A percentile compares a stretch with the other conserved stretches of the same genome.
These are phyloP conservation scores for Spea bombifrons DNA, from an alignment of 2,113 vertebrate genomes.

Conservation along the genomic window DNA sequence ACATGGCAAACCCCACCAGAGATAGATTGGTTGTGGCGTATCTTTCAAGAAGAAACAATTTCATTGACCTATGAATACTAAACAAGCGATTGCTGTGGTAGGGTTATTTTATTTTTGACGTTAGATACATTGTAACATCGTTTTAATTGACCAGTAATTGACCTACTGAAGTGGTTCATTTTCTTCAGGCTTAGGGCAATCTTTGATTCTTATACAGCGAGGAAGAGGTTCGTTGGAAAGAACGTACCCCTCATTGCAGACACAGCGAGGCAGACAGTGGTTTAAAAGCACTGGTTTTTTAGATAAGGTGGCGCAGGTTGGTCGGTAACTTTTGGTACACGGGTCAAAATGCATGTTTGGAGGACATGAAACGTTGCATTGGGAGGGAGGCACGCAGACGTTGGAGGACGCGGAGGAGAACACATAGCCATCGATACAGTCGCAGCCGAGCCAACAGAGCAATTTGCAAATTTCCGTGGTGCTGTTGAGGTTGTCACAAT, in stretches of 20 bases:
- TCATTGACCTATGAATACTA: too few relatives aligned
- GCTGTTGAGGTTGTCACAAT: neutral
- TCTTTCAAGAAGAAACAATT: too few relatives aligned
- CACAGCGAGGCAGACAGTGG: neutral
- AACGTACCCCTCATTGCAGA: constrained; percentile 4
- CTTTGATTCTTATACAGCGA: neutral
- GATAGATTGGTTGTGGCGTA: too few relatives aligned
- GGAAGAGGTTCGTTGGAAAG: neutral
- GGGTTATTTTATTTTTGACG: too few relatives aligned
- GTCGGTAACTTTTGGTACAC: neutral
- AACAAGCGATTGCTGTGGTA: too few relatives aligned
- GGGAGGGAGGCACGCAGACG: neutral
- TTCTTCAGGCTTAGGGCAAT: neutral
- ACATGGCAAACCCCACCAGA: too few relatives aligned
- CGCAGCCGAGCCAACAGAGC: neutral
- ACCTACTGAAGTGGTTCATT: too few relatives aligned
- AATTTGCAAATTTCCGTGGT: neutral
- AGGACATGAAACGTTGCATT: neutral
- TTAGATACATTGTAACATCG: too few relatives aligned
- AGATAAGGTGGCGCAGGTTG: neutral
- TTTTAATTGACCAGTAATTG: too few relatives aligned
- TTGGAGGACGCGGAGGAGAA: neutral
- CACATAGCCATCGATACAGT: neutral
- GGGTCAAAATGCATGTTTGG: constrained; percentile 4
- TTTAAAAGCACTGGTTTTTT: neutral